Conservation (phyloP, 2,888 invertebrate species). For the Tenthredo notha region DNA sequence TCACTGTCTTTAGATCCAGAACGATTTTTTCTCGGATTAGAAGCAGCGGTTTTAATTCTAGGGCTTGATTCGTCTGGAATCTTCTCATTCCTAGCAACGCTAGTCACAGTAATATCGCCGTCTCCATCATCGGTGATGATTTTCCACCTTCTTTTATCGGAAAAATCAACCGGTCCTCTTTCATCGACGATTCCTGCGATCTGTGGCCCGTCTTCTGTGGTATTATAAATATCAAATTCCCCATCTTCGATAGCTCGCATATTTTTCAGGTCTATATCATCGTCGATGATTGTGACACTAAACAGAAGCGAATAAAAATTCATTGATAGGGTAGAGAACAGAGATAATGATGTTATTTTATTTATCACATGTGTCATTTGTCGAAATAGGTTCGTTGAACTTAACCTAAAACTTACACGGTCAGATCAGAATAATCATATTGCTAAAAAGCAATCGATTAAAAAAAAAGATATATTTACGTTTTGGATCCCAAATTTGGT, state of each 20-base stretch:
- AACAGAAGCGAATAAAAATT: not conserved
- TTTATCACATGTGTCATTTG: not conserved
- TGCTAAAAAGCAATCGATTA: constrained; percentile 42
- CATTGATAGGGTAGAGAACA: constrained; percentile 56
- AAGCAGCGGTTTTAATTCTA: constrained; percentile 64
- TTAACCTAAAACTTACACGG: constrained; percentile 70
- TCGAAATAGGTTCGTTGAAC: constrained; percentile 51
- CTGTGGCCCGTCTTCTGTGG: constrained; percentile 94
- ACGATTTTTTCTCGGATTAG: constrained; percentile 51
- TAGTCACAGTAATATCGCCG: constrained; percentile 64
- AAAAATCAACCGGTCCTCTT: constrained; percentile 71
- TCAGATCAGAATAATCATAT: no score
- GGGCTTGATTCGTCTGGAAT: constrained; percentile 73
- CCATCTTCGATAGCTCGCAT: constrained; percentile 83
- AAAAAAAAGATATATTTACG: constrained; percentile 66
- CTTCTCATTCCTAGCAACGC: constrained; percentile 54
- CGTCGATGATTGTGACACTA: constrained; percentile 92
- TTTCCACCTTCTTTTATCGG: constrained; percentile 75
- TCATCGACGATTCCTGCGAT: constrained; percentile 94
- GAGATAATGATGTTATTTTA: constrained; percentile 25
- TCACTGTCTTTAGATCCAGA: constrained; percentile 58
- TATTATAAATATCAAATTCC: constrained; percentile 84
- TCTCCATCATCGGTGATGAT: constrained; percentile 73
- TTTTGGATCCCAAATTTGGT: constrained; percentile 69
- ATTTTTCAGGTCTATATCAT: constrained; percentile 86